Conservation (phyloP, 2,888 invertebrate genomes). For the Petrolisthes cinctipes region DNA sequence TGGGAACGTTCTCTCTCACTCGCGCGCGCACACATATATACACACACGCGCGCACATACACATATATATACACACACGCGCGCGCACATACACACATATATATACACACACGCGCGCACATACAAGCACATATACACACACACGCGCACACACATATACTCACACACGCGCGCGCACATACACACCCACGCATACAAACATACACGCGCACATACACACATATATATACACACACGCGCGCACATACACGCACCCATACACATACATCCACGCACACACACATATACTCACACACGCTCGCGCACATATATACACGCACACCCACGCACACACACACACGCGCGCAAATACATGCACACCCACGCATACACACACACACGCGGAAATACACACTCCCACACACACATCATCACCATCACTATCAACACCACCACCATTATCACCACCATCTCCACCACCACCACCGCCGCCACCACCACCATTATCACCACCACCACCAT, state of each 20-base stretch:
- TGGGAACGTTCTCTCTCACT: not conserved
- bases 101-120: conserved; percentile 5
- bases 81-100: not conserved
- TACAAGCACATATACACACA: conserved; percentile 5
- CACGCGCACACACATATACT: not conserved
- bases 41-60: not conserved
- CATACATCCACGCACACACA: not conserved
- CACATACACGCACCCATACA: not conserved
- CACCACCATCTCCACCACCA: not conserved
- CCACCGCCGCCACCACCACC: not conserved
- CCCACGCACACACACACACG: not conserved
- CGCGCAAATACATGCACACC: too few species aligned
- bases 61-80: not conserved
- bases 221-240: not conserved
- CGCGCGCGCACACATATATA: not conserved
- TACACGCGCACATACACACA: not conserved
- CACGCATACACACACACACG: too few species aligned
- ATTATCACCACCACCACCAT: not conserved
- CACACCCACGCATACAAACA: not conserved
- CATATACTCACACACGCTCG: not conserved
- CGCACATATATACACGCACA: not conserved
- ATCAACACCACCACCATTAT: too few species aligned
- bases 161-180: not conserved
- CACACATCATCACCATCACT: too few species aligned
- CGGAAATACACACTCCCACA: too few species aligned